Conservation (phyloP, 53 echinoderm and acorn worm genomes). For the Apostichopus leukothele region DNA sequence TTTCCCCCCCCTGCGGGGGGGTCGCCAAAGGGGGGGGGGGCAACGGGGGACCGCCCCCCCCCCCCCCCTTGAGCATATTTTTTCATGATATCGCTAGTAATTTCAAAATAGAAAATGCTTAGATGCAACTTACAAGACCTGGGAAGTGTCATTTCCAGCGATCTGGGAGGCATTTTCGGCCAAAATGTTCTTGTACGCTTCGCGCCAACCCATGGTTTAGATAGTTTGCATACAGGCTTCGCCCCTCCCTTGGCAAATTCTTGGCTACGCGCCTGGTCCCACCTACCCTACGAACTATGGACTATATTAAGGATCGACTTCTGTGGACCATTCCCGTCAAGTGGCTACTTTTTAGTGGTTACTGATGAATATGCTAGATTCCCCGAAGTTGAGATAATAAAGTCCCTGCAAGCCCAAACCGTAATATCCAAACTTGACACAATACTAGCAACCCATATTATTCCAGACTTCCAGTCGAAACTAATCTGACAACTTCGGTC, state of each 20-base stretch:
- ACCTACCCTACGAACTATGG: constrained; percentile 35
- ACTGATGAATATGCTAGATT: constrained; percentile 50
- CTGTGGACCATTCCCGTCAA: constrained; percentile 48
- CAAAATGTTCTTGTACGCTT: no score
- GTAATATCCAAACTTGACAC: constrained; percentile 38
- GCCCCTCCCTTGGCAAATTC: background rate
- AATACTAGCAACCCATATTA: constrained; percentile 34
- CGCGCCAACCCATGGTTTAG: no score
- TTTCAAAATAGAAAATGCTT: no score
- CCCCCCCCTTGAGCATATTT: no score
- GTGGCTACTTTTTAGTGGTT: constrained; percentile 37
- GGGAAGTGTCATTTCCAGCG: no score
- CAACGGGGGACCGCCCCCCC: background rate
- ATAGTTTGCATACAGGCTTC: no score
- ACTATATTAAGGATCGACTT: constrained; percentile 43
- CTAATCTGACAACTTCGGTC: constrained; percentile 58
- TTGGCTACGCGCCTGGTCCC: background rate
- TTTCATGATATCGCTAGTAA: no score
- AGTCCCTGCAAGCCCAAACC: constrained; percentile 21
- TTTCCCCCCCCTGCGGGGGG: no score
- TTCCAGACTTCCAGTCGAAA: constrained; percentile 36
- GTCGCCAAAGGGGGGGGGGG: background rate
- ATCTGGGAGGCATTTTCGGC: no score
- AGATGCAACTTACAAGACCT: no score
- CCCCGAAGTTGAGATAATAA: constrained; percentile 50